Base-by-base conservation (phyloP, 1,140 invertebrate genomes). In the Atta colombica region DNA sequence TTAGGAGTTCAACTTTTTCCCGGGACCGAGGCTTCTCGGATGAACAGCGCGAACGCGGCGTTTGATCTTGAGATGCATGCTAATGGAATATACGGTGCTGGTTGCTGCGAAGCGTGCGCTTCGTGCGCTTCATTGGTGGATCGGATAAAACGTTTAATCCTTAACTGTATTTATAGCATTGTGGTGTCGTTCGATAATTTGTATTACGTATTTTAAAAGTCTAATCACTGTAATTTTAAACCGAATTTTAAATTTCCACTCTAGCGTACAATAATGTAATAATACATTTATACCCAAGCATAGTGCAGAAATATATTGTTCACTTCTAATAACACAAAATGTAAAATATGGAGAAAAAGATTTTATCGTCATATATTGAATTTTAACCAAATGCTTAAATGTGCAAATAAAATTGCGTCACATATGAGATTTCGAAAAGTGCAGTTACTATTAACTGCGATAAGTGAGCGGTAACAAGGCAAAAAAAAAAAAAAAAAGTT, bases 1-100 rank as follows among this genome's bases (percentile, higher is more conserved):
- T 74, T 74, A 89, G 88, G 61, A 90, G 89, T 63, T 90, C 66
- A 89, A 89, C 77, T 89, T 90, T 90, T 90, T 90, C 88, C 88
- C 88, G 88, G 61, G 88, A 85, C 86, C 75, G 58, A 39, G 28
- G 53, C 69, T 89, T 85, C 88, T 90, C 74, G 88, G 86, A 90
- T 81, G 89, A 86, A 21, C 61, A 35, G 63, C 65, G 77, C 18
- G 77, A 55, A 63, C 80, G 75, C 84, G 55, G 63, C 85, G 77
- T 75, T 77, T 86, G 45, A 77, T 81, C 90, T 86, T 71, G 91
- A 89, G 86, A 31, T 66, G 89, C 89, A 90, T 90, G 89, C 85
- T 89, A 91, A 91, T 91, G 86, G 82, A 86, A 91, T 87, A 45
- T 51, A 21, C 85, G 90, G 66, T 71, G 80, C 84, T 77, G 85